A percentile compares a stretch with the other conserved stretches of the same genome.
Evolutionary conservation across 2,888 invertebrate species (phyloP).

Genomic region (Drosophila emarginata): DNA sequence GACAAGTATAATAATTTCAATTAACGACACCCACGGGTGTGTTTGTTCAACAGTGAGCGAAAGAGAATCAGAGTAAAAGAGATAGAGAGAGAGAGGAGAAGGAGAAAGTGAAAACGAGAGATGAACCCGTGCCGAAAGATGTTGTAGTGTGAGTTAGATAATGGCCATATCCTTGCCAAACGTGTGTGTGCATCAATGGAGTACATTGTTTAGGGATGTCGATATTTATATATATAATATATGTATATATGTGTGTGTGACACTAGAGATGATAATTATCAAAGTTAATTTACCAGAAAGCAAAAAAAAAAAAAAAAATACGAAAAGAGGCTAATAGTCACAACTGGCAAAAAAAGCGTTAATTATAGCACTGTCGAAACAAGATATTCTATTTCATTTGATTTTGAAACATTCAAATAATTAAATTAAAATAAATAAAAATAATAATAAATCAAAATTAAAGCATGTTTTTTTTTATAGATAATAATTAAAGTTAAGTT

Average conservation of each 20-base stretch:
- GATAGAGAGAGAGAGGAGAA: neutral
- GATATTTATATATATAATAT: neutral
- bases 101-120: neutral
- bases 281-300: neutral
- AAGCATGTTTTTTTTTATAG: too few relatives aligned
- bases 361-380: too few relatives aligned
- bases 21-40: slow-evolving; percentile 76
- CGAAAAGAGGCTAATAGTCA: neutral
- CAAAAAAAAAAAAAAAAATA: too few relatives aligned
- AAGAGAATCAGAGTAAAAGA: slow-evolving; percentile 6
- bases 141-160: too few relatives aligned
- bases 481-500: neutral
- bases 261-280: slow-evolving; percentile 1
- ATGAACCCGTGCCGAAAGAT: slow-evolving; percentile 2
- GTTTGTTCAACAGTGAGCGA: slow-evolving; percentile 42
- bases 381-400: too few relatives aligned
- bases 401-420: too few relatives aligned
- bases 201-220: neutral
- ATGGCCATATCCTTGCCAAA: neutral
- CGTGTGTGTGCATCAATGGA: slow-evolving; percentile 5
- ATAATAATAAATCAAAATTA: too few relatives aligned
- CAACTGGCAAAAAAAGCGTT: neutral
- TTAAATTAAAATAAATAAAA: too few relatives aligned
- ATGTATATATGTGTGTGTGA: neutral
- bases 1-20: slow-evolving; percentile 77